Conservation (phyloP, 2,113 vertebrate genomes). For the Pampusana beccarii region DNA sequence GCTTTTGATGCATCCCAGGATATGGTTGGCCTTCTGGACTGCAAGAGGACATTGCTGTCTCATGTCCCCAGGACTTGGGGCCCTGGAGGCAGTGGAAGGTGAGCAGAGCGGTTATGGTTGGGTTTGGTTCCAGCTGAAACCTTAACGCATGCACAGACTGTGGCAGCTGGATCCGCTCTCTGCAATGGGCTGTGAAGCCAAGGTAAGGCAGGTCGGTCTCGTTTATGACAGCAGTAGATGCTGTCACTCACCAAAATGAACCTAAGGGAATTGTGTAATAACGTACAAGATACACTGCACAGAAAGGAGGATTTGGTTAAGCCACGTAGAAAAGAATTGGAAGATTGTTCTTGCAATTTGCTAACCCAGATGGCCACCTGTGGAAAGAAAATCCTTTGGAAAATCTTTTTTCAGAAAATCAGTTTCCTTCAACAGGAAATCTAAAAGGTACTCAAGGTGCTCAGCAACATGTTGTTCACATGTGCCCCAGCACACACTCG, state of each 20-base stretch:
- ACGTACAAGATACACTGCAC: rapidly evolving
- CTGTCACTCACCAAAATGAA: not conserved
- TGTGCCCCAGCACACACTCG: not conserved
- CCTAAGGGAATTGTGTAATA: not conserved
- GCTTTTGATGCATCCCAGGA: no score
- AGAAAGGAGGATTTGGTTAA: not conserved
- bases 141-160: not conserved
- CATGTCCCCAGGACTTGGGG: no score
- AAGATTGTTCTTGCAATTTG: not conserved
- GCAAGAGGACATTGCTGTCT: no score
- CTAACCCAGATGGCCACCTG: not conserved
- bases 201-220: not conserved
- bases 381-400: not conserved
- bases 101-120: not conserved
- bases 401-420: not conserved
- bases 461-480: not conserved
- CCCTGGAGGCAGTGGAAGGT: not conserved
- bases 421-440: not conserved
- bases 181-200: not conserved
- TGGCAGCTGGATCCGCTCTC: not conserved
- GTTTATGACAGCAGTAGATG: not conserved
- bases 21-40: no score
- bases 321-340: rapidly evolving
- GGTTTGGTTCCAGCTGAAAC: not conserved
- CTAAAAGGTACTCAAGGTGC: not conserved